These are phyloP conservation scores for Leptopilina syphax DNA, from an alignment of 2,888 invertebrate genomes.

Conservation along the genomic window DNA sequence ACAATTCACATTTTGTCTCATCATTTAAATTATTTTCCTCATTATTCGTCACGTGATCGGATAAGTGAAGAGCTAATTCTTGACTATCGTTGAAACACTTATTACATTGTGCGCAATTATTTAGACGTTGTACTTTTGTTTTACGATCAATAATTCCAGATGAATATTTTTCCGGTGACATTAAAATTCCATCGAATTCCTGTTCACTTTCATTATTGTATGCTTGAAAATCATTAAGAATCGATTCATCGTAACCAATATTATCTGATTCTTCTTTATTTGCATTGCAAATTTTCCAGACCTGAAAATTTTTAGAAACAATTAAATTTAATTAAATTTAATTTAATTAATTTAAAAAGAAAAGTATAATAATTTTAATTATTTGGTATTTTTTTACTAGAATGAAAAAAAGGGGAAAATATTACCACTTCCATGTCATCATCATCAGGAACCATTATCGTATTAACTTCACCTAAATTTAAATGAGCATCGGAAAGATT, in stretches of 20 bases:
- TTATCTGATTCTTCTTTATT: conserved; percentile 46
- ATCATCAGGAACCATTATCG: conserved; percentile 53
- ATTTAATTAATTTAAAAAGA: background rate
- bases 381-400: too few relatives aligned
- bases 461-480: conserved; percentile 50
- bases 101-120: conserved; percentile 53
- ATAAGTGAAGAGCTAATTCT: conserved; percentile 48
- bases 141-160: background rate
- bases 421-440: conserved; percentile 51
- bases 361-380: too few relatives aligned
- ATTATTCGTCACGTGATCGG: conserved; percentile 35
- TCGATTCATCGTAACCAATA: conserved; percentile 41
- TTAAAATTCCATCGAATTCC: conserved; percentile 44
- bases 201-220: conserved; percentile 41
- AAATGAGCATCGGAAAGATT: conserved; percentile 41
- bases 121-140: conserved; percentile 52
- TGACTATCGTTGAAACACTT: conserved; percentile 50
- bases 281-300: conserved; percentile 47
- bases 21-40: conserved; percentile 50
- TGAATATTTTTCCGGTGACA: conserved; percentile 12
- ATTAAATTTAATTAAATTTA: background rate
- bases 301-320: background rate
- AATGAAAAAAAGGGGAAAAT: too few relatives aligned
- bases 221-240: conserved; percentile 29
- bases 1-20: conserved; percentile 65